A percentile compares a stretch with the other conserved stretches of the same genome.
Evolutionary conservation across 2,113 vertebrate species (phyloP).

Genomic region (Grus americana): DNA sequence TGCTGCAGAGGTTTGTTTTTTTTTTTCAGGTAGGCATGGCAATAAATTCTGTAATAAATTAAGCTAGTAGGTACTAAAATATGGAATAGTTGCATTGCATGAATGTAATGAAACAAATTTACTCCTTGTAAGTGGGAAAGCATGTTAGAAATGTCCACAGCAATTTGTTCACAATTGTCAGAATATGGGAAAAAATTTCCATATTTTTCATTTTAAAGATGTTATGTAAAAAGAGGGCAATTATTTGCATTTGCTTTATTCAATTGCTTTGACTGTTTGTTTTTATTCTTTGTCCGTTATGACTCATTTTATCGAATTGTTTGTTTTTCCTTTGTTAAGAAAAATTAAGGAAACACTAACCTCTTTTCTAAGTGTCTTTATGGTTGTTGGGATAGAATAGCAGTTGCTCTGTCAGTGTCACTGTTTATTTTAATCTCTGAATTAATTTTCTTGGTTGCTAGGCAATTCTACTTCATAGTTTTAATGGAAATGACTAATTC

Average conservation of each 20-base stretch:
- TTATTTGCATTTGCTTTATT: not conserved
- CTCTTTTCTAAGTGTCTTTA: not conserved
- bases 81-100: not conserved
- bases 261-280: not conserved
- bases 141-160: not conserved
- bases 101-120: not conserved
- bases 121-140: not conserved
- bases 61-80: not conserved
- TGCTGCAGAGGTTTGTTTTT: not conserved
- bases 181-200: not conserved
- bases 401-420: conserved; percentile 28
- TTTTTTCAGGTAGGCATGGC: not conserved
- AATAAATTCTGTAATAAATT: conserved; percentile 26
- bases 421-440: conserved; percentile 63
- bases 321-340: not conserved
- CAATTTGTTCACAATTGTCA: not conserved
- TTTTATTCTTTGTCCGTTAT: not conserved
- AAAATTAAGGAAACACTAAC: not conserved
- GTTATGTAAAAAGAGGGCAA: not conserved
- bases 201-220: not conserved
- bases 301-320: not conserved
- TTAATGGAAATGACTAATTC: conserved; percentile 62
- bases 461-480: conserved; percentile 59
- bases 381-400: not conserved
- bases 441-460: conserved; percentile 66